These are phyloP conservation scores for Cephus sareptanus DNA, from an alignment of 2,888 invertebrate genomes.

Conservation along the genomic window DNA sequence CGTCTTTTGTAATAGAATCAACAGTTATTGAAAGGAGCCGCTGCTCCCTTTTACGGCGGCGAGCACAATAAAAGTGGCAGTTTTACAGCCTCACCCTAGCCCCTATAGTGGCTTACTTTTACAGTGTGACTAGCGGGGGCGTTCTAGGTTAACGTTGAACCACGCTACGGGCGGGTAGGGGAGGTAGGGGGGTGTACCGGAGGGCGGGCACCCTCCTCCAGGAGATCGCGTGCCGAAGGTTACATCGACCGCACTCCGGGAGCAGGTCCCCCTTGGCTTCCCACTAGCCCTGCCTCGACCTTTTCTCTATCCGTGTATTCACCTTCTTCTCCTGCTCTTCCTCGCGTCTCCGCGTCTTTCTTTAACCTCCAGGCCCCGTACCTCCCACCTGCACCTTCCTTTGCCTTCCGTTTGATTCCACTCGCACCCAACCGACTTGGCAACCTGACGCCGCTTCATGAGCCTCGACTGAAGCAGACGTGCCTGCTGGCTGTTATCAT, in stretches of 20 bases:
- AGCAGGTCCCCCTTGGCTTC: slow-evolving; percentile 1
- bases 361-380: slow-evolving; percentile 3
- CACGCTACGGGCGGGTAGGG: too few species aligned
- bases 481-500: slow-evolving; percentile 51
- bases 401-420: slow-evolving; percentile 15
- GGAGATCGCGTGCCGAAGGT: slow-evolving; percentile 59
- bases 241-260: slow-evolving; percentile 47
- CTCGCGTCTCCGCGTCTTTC: slow-evolving; percentile 9
- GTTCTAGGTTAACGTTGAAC: slow-evolving; percentile 1
- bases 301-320: background rate
- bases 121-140: slow-evolving; percentile 19
- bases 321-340: slow-evolving; percentile 7
- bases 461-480: slow-evolving; percentile 45
- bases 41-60: slow-evolving; percentile 22
- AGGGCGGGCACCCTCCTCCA: slow-evolving; percentile 11
- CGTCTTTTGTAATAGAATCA: slow-evolving; percentile 17
- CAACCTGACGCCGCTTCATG: slow-evolving; percentile 45
- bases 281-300: slow-evolving; percentile 22
- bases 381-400: slow-evolving; percentile 14
- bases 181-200: too few species aligned
- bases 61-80: slow-evolving; percentile 42
- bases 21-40: slow-evolving; percentile 26
- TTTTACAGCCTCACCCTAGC: slow-evolving; percentile 36
- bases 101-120: slow-evolving; percentile 34
- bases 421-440: slow-evolving; percentile 29